These are phyloP conservation scores for Epizoanthus stellaris DNA, from an alignment of 92 coral and sea anemone genomes.

Conservation along the genomic window DNA sequence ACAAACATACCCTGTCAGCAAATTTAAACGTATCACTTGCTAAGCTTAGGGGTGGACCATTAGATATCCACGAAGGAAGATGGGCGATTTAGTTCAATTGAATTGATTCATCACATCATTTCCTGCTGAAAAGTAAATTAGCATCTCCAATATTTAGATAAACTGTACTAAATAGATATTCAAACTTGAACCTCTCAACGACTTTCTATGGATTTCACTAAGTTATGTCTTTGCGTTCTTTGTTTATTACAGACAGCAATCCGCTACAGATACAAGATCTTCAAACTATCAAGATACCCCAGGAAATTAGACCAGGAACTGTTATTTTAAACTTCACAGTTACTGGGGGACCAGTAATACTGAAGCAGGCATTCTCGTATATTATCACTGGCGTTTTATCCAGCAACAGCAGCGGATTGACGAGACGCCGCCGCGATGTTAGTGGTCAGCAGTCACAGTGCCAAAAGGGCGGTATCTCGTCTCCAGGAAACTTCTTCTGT, in stretches of 20 bases:
- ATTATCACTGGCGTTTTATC: not conserved
- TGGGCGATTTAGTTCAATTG: too few species aligned
- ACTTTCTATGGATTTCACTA: too few species aligned
- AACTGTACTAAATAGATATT: too few species aligned
- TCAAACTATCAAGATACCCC: slow-evolving; percentile 26
- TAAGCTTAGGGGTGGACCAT: too few species aligned
- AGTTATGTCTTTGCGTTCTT: too few species aligned
- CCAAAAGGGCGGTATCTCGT: not conserved
- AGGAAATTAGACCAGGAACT: slow-evolving; percentile 18
- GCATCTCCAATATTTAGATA: too few species aligned
- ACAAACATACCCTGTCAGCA: too few species aligned
- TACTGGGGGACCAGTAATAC: not conserved
- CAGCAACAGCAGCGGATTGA: not conserved
- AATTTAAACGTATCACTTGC: too few species aligned
- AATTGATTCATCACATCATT: too few species aligned
- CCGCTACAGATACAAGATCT: slow-evolving; percentile 1
- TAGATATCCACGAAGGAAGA: too few species aligned
- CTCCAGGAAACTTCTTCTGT: slow-evolving; percentile 22
- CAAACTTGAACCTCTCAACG: too few species aligned
- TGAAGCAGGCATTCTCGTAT: not conserved
- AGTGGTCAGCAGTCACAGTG: not conserved
- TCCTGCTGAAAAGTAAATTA: too few species aligned
- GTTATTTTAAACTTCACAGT: slow-evolving; percentile 19
- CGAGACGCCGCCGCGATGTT: slow-evolving; percentile 17
- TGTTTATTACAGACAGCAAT: not conserved